Evolutionary conservation across 2,888 invertebrate species (phyloP), one percentile per base, ranked within the genome.

Genomic region (Busseola fusca): DNA sequence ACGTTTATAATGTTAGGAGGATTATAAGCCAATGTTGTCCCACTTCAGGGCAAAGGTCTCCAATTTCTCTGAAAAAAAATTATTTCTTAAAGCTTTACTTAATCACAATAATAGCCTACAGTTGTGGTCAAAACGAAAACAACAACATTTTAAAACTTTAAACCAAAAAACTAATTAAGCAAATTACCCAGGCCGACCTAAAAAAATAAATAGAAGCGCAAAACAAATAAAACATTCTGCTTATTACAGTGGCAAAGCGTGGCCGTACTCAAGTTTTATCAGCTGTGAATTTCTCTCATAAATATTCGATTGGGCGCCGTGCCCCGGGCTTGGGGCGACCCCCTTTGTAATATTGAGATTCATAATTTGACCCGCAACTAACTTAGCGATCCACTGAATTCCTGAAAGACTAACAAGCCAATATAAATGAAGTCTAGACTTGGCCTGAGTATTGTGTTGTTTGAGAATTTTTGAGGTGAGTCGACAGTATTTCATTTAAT

Each of bases 201-300:
- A 75, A 80, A 76, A 82, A 76, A 82, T 78, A 80, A 77, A 77
- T 63, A 81, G 57, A 72, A 71, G 67, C 58, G 69, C 64, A 76
- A 69, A 81, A 70, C 85, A 85, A 85, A 83, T 85, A 85, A 81
- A 89, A 89, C 87, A 87, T 87, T n/a, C 84, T 83, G 87, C 87
- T 90, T 91, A 92, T 91, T 89, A 92, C 77, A 66, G 86, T 84
- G 83, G 84, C 85, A 84, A 80, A 85, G 79, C 82, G 67, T 64
- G 79, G 84, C 73, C 81, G 77, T 83, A 84, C 86, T 86, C 76
- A 86, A 90, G 91, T 93, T 93, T 92, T 92, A 93, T 93, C 94
- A 94, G 93, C 94, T 94, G 94, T 89, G 89, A 93, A 93, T 91
- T 92, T 92, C 92, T 87, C 93, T 93, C 92, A 94, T 94, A 94